These are phyloP conservation scores for mouse (Mus musculus) DNA, from an alignment of 2,113 vertebrate genomes.

Conservation along the genomic window DNA sequence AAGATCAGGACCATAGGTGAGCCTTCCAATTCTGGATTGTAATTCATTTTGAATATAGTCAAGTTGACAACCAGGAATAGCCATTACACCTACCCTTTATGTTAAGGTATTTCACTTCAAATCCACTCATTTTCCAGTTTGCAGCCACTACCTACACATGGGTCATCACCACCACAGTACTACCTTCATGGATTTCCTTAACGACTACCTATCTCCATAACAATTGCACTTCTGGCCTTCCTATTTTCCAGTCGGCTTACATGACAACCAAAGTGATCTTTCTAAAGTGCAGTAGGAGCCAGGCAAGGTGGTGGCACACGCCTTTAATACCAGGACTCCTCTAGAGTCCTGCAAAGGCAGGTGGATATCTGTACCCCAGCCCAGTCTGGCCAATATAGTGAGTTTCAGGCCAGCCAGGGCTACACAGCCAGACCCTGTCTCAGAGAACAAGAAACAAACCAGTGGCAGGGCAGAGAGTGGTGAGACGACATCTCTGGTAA, in stretches of 20 bases:
- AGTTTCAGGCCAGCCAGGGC: background rate
- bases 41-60: too few species aligned
- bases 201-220: background rate
- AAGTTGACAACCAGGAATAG: too few species aligned
- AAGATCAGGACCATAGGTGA: too few species aligned
- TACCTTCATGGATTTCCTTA: background rate
- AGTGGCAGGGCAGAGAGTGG: background rate
- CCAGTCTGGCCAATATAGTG: background rate
- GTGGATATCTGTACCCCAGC: background rate
- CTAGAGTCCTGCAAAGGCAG: background rate
- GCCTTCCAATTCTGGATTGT: too few species aligned
- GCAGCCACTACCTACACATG: background rate
- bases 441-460: background rate
- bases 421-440: background rate
- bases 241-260: background rate
- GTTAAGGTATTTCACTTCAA: background rate
- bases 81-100: background rate
- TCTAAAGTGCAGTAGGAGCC: background rate
- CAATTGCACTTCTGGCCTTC: slow-evolving; percentile 15
- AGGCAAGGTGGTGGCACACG: background rate
- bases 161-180: background rate
- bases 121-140: background rate
- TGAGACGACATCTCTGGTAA: background rate
- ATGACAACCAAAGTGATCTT: background rate
- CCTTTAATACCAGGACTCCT: background rate